A percentile compares a stretch with the other conserved stretches of the same genome.
Evolutionary conservation across 2,113 vertebrate genomes (phyloP).

Genomic region (Psettodes erumei): DNA sequence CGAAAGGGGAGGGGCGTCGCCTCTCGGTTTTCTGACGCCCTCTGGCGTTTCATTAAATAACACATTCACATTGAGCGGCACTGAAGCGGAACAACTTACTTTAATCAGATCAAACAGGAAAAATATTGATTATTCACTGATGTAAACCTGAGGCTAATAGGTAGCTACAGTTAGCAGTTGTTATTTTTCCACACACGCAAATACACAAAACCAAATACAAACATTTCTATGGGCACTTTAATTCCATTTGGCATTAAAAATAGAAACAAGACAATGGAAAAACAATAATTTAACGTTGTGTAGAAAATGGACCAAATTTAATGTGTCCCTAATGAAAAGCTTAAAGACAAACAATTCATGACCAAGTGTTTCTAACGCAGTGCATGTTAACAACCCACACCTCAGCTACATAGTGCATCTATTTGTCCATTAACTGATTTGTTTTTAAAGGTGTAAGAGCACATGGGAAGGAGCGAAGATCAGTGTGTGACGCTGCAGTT

Average conservation of each 20-base stretch:
- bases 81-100: too few species aligned
- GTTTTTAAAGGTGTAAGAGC: slow-evolving; percentile 38
- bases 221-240: slow-evolving; percentile 85
- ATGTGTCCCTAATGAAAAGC: slow-evolving; percentile 40
- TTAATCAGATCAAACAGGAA: too few species aligned
- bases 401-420: slow-evolving; percentile 11
- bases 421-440: slow-evolving; percentile 10
- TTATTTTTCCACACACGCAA: too few species aligned
- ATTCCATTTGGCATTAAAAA: slow-evolving; percentile 89
- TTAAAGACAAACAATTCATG: slow-evolving; percentile 37
- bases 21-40: slow-evolving; percentile 15
- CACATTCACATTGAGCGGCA: neutral
- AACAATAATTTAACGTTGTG: slow-evolving; percentile 62
- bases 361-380: slow-evolving; percentile 45
- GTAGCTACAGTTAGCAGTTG: too few species aligned
- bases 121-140: neutral
- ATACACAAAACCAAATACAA: slow-evolving; percentile 2
- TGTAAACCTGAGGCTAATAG: too few species aligned
- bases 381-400: slow-evolving; percentile 32
- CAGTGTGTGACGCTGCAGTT: neutral
- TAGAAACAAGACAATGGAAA: slow-evolving; percentile 67
- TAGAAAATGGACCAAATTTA: slow-evolving; percentile 59
- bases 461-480: slow-evolving; percentile 32
- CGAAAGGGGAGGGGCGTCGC: neutral
- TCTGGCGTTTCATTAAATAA: slow-evolving; percentile 26